Evolutionary conservation across 2,888 invertebrate genomes (phyloP), one percentile per base, ranked within the genome.

Genomic region (Tricholauxania praeusta): DNA sequence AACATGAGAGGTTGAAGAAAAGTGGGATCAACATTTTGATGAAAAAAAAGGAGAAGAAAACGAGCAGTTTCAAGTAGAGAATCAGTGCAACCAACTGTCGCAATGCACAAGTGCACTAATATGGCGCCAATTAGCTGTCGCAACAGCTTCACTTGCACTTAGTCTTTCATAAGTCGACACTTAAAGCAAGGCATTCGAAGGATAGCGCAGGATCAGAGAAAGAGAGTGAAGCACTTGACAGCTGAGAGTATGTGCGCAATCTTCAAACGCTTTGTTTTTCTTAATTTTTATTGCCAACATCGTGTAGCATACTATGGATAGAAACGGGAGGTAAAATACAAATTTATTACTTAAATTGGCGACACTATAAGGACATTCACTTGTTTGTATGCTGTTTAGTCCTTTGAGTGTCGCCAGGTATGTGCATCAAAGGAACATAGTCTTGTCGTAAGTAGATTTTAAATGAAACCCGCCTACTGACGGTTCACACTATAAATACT

Each of bases 391-490:
- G 28, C 28, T 28, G 3, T 28, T 28, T 51, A 66, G 62, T 55
- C 32, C 66, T 62, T 63, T 57, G 57, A 66, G 52, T 59, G 62
- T 71, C 70, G 74, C 62, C 76, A 76, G 73, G 72, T 73, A 74
- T 53, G 63, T 57, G 22, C 57, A 52, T 22, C 32, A 48, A 28
- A 32, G 49, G 1, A 62, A 19, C 12, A 51, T 48, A 60, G 19
- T 57, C 14, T 71, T 55, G 57, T 79, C 80, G 78, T 77, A 80
- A 80, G 81, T 79, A 77, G 78, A 77, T 78, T 74, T 78, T 72
- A 79, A 79, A 78, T 77, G 77, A 75, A 76, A 77, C 78, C 48
- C 79, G 83, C 81, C 82, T 79, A 74, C 77, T 53, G 68, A 73
- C 69, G 73, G 78, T 80, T 83, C 79, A 83, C 82, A 82, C 82